A percentile compares a stretch with the other conserved stretches of the same genome.
Evolutionary conservation across 2,888 invertebrate genomes (phyloP).

Genomic region (Noctua janthina): DNA sequence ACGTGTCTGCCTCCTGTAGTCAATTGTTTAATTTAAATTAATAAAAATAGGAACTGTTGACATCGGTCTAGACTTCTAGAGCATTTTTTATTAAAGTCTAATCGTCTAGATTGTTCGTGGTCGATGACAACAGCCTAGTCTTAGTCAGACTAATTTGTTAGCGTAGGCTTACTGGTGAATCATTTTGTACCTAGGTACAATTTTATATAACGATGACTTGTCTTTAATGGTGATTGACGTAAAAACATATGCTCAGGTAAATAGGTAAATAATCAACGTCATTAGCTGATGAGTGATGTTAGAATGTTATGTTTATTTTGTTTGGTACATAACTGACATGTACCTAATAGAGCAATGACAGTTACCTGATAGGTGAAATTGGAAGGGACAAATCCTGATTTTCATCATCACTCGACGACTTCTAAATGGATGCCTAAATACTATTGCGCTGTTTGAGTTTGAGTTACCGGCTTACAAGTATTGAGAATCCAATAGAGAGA

Average conservation of each 20-base stretch:
- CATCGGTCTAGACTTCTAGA: slow-evolving; percentile 1
- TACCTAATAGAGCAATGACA: not conserved
- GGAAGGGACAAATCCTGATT: too few species aligned
- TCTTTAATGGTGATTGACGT: slow-evolving; percentile 21
- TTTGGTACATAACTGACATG: not conserved
- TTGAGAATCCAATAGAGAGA: too few species aligned
- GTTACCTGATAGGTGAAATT: too few species aligned
- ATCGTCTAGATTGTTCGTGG: slow-evolving; percentile 21
- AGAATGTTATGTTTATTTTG: slow-evolving; percentile 7
- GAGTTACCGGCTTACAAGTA: too few species aligned
- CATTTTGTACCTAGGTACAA: slow-evolving; percentile 19
- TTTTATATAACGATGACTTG: slow-evolving; percentile 8
- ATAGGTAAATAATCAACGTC: slow-evolving; percentile 10
- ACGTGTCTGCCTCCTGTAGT: not conserved
- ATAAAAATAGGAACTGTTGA: not conserved
- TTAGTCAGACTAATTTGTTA: slow-evolving; percentile 40
- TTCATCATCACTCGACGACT: too few species aligned
- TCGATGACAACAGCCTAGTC: slow-evolving; percentile 34
- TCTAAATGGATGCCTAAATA: too few species aligned
- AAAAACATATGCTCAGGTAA: slow-evolving; percentile 12
- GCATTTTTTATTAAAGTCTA: slow-evolving; percentile 18
- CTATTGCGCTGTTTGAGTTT: too few species aligned
- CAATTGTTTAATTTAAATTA: not conserved
- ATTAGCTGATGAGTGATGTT: slow-evolving; percentile 10
- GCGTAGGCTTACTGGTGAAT: slow-evolving; percentile 49